phyloP scores from a whole-genome alignment of 2,888 invertebrate genomes.

The Chrysolina haemoptera region DNA sequence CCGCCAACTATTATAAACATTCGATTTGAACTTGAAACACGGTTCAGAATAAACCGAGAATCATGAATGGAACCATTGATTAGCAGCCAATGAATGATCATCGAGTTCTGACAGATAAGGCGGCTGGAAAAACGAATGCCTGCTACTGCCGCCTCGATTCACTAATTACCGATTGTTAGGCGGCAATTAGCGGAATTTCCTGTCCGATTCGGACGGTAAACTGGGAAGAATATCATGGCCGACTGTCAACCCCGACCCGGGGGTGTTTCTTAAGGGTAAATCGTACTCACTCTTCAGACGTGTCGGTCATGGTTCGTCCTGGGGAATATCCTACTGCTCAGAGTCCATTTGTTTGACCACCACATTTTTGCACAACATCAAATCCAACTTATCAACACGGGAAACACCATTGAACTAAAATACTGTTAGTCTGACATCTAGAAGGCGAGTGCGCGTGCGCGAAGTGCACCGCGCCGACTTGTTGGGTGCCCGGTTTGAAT shows the following conservation, averaged over 20 bases:
- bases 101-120: conserved; percentile 54
- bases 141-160: conserved; percentile 43
- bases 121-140: conserved; percentile 34
- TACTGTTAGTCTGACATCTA: conserved; percentile 64
- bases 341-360: conserved; percentile 75
- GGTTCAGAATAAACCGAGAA: conserved; percentile 58
- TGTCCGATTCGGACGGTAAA: conserved; percentile 49
- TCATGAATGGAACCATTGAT: conserved; percentile 64
- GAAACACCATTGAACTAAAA: conserved; percentile 69
- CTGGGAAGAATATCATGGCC: conserved; percentile 61
- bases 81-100: conserved; percentile 63
- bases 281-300: conserved; percentile 89
- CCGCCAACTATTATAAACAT: conserved; percentile 54
- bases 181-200: conserved; percentile 51
- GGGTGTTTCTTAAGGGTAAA: conserved; percentile 50
- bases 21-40: conserved; percentile 58
- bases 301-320: conserved; percentile 92
- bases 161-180: conserved; percentile 53
- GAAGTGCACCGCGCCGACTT: conserved; percentile 54
- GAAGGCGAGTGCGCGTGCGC: conserved; percentile 55
- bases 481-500: conserved; percentile 49
- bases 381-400: conserved; percentile 68
- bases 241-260: conserved; percentile 54
- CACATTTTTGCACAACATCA: conserved; percentile 70
- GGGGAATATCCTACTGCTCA: conserved; percentile 86